Conservation (phyloP, 2,888 invertebrate genomes). For the Apamea monoglypha region DNA sequence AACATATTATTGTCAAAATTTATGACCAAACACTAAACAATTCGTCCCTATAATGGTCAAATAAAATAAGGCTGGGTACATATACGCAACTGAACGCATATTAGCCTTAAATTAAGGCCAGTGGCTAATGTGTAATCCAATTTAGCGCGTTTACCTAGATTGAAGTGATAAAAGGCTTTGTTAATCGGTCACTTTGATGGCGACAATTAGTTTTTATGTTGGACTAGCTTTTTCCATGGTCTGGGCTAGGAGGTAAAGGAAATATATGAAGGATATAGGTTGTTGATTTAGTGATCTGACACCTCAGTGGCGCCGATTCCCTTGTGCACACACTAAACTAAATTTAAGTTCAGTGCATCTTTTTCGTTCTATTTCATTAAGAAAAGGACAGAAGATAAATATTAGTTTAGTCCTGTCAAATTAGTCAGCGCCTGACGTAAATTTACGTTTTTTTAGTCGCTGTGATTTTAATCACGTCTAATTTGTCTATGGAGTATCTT, state of each 20-base stretch:
- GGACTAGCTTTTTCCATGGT: conserved; percentile 24
- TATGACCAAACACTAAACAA: conserved; percentile 7
- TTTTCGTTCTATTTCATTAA: too few relatives aligned
- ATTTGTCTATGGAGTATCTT: too few relatives aligned
- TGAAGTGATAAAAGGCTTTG: conserved; percentile 58
- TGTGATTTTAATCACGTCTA: too few relatives aligned
- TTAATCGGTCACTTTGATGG: conserved; percentile 58
- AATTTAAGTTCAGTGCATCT: too few relatives aligned
- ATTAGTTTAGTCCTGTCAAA: too few relatives aligned
- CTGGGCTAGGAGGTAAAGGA: not conserved
- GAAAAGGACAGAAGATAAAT: too few relatives aligned
- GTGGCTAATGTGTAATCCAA: conserved; percentile 63
- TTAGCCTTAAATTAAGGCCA: conserved; percentile 67
- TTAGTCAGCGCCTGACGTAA: too few relatives aligned
- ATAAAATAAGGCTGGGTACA: conserved; percentile 44
- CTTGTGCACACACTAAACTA: too few relatives aligned
- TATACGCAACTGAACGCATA: conserved; percentile 45
- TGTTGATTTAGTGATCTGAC: not conserved
- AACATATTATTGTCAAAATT: conserved; percentile 3
- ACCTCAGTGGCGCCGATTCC: too few relatives aligned
- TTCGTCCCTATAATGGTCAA: conserved; percentile 15
- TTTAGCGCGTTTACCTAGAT: conserved; percentile 65
- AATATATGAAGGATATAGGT: not conserved
- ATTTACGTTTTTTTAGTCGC: too few relatives aligned
- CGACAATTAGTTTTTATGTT: conserved; percentile 54